These are phyloP conservation scores for Ptyas mucosa DNA, from an alignment of 2,113 vertebrate genomes.

Conservation along the genomic window DNA sequence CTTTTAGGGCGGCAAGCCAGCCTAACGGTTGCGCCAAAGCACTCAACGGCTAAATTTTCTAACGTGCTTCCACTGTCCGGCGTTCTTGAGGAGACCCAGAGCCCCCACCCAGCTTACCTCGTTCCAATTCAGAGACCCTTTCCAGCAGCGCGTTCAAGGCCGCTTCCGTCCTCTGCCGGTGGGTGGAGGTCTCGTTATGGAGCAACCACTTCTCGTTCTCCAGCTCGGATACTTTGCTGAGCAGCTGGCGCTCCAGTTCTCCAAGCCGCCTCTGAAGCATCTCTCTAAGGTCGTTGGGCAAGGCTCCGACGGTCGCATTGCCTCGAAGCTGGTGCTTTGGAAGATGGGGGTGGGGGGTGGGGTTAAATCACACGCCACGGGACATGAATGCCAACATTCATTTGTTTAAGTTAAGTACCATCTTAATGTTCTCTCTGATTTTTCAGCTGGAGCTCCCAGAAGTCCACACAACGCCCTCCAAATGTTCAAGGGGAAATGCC, in stretches of 20 bases:
- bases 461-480: no score
- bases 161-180: constrained; percentile 89
- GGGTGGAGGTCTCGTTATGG: constrained; percentile 90
- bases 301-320: constrained; percentile 71
- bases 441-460: no score
- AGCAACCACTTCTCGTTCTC: constrained; percentile 94
- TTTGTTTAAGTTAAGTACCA: background rate
- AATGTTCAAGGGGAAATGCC: background rate
- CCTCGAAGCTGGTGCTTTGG: constrained; percentile 81
- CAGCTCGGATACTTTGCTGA: constrained; percentile 90
- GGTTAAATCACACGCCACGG: background rate
- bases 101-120: constrained; percentile 70
- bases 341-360: background rate
- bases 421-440: background rate
- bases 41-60: background rate
- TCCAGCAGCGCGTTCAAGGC: constrained; percentile 86
- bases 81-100: rapidly evolving
- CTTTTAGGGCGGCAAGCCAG: no score
- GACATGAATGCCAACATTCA: background rate
- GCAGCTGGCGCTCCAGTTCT: constrained; percentile 88
- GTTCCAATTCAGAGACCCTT: constrained; percentile 90
- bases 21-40: background rate
- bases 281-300: constrained; percentile 85
- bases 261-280: constrained; percentile 86
- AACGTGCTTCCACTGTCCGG: background rate